phyloP scores from a whole-genome alignment of 2,888 invertebrate genomes.

The Coenonympha glycerion region DNA sequence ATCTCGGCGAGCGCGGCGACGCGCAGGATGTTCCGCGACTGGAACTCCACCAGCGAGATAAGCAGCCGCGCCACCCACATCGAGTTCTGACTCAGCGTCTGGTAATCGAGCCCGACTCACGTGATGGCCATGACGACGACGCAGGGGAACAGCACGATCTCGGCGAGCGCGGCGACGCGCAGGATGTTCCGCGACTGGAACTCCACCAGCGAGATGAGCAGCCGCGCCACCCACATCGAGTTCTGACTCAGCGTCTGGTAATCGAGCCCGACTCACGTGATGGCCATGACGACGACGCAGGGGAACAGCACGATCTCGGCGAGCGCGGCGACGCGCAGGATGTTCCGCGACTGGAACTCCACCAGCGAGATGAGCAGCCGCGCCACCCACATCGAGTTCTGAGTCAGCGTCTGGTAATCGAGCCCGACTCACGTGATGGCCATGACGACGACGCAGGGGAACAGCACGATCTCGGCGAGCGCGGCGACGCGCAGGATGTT shows the following conservation, averaged over 20 bases:
- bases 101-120: no score
- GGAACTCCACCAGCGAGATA: constrained; percentile 91
- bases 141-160: constrained; percentile 93
- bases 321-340: constrained; percentile 92
- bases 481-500: constrained; percentile 94
- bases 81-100: no score
- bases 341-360: constrained; percentile 92
- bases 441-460: constrained; percentile 87
- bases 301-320: constrained; percentile 96
- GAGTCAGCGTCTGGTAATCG: no score
- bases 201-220: constrained; percentile 91
- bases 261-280: constrained; percentile 93
- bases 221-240: constrained; percentile 90
- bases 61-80: constrained; percentile 90
- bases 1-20: constrained; percentile 96
- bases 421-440: constrained; percentile 92
- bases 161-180: constrained; percentile 92
- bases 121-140: constrained; percentile 86
- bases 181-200: constrained; percentile 93
- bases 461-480: constrained; percentile 93
- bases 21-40: constrained; percentile 91
- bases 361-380: constrained; percentile 90
- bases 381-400: constrained; percentile 92
- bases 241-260: no score
- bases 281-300: constrained; percentile 83